Evolutionary conservation across 2,888 invertebrate genomes (phyloP).

Genomic region (Noctua pronuba): DNA sequence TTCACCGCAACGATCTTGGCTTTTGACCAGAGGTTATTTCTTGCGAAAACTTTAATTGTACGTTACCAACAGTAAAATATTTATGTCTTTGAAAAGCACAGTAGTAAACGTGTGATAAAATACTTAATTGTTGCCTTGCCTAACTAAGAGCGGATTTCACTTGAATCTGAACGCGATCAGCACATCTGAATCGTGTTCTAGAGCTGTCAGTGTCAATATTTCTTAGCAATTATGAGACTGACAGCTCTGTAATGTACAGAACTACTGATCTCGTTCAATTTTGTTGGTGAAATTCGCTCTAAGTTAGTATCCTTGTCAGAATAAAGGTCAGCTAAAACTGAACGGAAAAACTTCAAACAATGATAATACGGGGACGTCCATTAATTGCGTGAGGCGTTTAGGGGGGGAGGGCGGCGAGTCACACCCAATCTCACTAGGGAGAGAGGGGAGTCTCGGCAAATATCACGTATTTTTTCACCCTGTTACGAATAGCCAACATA

Average conservation of each 20-base stretch:
- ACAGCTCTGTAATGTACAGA: neutral
- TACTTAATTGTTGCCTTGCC: conserved; percentile 22
- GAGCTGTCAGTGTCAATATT: neutral
- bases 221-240: neutral
- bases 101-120: neutral
- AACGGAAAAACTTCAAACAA: neutral
- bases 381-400: too few species aligned
- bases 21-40: conserved; percentile 10
- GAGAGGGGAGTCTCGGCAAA: too few species aligned
- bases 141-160: neutral
- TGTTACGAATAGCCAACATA: too few species aligned
- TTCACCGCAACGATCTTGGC: conserved; percentile 28
- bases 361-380: neutral
- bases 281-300: neutral
- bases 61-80: conserved; percentile 13
- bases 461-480: too few species aligned
- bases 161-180: neutral
- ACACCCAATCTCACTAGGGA: too few species aligned
- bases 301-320: neutral
- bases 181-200: neutral
- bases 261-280: neutral
- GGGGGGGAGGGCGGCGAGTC: too few species aligned
- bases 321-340: neutral
- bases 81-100: neutral
- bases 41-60: conserved; percentile 24